Evolutionary conservation across 2,797 vertebrate species (phyloP).

Genomic region (Cephalopachus bancanus): DNA sequence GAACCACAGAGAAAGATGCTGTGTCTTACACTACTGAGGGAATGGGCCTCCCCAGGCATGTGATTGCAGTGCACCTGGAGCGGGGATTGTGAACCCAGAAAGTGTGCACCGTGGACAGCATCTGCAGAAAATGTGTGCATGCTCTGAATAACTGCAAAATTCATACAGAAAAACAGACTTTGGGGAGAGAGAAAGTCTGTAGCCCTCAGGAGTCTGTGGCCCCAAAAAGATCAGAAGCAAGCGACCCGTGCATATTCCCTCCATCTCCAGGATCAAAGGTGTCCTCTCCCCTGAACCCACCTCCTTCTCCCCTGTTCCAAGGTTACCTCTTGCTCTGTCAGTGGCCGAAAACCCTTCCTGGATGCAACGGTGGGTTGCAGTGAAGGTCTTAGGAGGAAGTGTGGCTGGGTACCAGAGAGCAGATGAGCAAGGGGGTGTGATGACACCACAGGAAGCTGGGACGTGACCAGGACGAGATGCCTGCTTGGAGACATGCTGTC

Average conservation of each 20-base stretch:
- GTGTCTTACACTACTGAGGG: neutral
- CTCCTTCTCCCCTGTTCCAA: neutral
- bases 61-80: neutral
- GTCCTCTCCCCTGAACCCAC: neutral
- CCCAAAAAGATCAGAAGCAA: neutral
- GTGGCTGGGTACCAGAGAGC: neutral
- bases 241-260: neutral
- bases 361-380: no score
- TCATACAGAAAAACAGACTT: neutral
- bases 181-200: neutral
- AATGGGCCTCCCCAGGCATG: no score
- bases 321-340: neutral
- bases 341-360: neutral
- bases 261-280: neutral
- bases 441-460: neutral
- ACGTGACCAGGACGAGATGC: neutral
- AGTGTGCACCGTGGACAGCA: fast-evolving
- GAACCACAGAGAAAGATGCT: constrained; percentile 67
- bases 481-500: neutral
- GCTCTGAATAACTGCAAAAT: neutral
- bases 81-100: neutral
- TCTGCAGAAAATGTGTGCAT: neutral
- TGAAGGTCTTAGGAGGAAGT: neutral
- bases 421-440: neutral
- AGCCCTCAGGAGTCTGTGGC: neutral